phyloP scores from a whole-genome alignment of 2,113 vertebrate genomes.

The Gambusia holbrooki region DNA sequence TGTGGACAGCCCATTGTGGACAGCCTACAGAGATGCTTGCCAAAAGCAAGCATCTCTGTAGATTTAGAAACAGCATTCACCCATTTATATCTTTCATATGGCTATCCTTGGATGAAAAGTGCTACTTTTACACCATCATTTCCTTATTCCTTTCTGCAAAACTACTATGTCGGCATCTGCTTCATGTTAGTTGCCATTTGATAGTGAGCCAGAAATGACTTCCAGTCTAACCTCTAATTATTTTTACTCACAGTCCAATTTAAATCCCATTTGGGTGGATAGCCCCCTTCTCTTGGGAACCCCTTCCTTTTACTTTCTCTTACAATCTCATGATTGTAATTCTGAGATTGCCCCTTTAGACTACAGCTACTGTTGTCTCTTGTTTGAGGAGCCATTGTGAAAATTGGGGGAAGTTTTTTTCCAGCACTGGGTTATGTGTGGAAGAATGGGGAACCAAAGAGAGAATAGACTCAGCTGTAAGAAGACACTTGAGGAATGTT shows the following conservation, averaged over 20 bases:
- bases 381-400: background rate
- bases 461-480: slow-evolving; percentile 39
- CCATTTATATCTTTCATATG: slow-evolving; percentile 40
- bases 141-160: slow-evolving; percentile 39
- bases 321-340: background rate
- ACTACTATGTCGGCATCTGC: slow-evolving; percentile 65
- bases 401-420: slow-evolving; percentile 15
- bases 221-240: slow-evolving; percentile 64
- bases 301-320: slow-evolving; percentile 1
- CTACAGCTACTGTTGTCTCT: slow-evolving; percentile 9
- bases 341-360: slow-evolving; percentile 18
- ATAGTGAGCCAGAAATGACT: slow-evolving; percentile 36
- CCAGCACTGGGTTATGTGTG: background rate
- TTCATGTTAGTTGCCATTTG: slow-evolving; percentile 62
- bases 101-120: slow-evolving; percentile 36
- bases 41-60: background rate
- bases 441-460: background rate
- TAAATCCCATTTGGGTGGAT: slow-evolving; percentile 49
- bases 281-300: slow-evolving; percentile 3
- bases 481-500: slow-evolving; percentile 60
- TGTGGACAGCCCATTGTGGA: no score
- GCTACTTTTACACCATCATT: slow-evolving; percentile 13
- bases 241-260: slow-evolving; percentile 49
- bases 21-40: no score
- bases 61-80: background rate